phyloP scores from a whole-genome alignment of 1,140 invertebrate genomes.

The Notospermus geniculatus region DNA sequence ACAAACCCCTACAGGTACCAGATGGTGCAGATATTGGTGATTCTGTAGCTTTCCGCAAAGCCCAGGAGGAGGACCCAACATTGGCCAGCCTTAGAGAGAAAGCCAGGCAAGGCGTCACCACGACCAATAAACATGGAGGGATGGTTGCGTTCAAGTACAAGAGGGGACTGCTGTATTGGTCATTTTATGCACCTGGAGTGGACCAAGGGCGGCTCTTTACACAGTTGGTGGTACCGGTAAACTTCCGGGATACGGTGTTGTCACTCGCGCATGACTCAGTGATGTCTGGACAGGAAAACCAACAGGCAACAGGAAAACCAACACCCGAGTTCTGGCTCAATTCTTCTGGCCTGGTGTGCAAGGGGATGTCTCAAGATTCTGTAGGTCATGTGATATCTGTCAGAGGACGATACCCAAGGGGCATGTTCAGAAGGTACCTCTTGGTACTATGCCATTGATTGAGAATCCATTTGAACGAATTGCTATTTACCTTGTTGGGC shows the following conservation, averaged over 20 bases:
- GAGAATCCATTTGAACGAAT: slow-evolving; percentile 27
- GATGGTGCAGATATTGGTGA: too few species aligned
- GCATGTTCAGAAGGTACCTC: slow-evolving; percentile 20
- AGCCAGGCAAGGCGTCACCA: too few species aligned
- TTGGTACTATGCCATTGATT: slow-evolving; percentile 25
- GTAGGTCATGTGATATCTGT: slow-evolving; percentile 27
- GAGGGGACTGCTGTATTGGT: too few species aligned
- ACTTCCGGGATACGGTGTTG: slow-evolving; percentile 10
- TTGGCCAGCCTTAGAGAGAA: too few species aligned
- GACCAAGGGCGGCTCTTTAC: background rate
- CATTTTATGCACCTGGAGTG: background rate
- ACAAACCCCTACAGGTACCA: too few species aligned
- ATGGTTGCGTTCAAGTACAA: too few species aligned
- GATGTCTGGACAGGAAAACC: slow-evolving; percentile 25
- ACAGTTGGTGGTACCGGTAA: background rate
- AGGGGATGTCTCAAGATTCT: slow-evolving; percentile 21
- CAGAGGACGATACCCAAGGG: slow-evolving; percentile 24
- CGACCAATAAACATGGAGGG: background rate
- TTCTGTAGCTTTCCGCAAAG: too few species aligned
- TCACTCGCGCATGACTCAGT: slow-evolving; percentile 21
- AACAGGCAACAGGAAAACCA: slow-evolving; percentile 13
- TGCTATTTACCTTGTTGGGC: slow-evolving; percentile 27
- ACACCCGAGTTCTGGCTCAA: slow-evolving; percentile 10
- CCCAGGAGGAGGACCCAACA: too few species aligned
- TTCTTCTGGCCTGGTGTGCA: slow-evolving; percentile 28